A percentile compares a stretch with the other conserved stretches of the same genome.
phyloP scores from a whole-genome alignment of 2,888 invertebrate species.

The Nemotelus pantherinus region DNA sequence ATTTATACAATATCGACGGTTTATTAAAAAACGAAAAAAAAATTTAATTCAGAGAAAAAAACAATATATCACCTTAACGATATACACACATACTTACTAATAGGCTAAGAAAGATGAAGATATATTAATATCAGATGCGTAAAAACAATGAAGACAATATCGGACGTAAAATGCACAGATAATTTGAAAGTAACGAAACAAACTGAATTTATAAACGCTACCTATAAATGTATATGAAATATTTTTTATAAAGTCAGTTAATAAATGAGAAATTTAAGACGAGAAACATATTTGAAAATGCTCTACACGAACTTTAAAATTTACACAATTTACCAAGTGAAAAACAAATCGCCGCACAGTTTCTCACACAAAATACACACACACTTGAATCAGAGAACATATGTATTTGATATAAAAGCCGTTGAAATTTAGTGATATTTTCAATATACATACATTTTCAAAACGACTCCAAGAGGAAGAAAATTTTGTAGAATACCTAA shows the following conservation, averaged over 20 bases:
- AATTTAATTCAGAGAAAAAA: background rate
- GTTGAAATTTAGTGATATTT: slow-evolving; percentile 30
- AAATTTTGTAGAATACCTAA: too few relatives aligned
- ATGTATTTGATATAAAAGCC: too few relatives aligned
- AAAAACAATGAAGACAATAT: slow-evolving; percentile 21
- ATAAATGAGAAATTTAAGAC: background rate
- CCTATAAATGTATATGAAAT: background rate
- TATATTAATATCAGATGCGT: too few relatives aligned
- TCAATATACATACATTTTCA: background rate
- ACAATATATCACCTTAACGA: too few relatives aligned
- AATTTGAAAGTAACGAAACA: too few relatives aligned
- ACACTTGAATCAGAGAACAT: too few relatives aligned
- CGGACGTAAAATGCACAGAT: slow-evolving; percentile 1
- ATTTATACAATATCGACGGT: slow-evolving; percentile 25
- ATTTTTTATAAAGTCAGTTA: slow-evolving; percentile 14
- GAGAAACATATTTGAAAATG: too few relatives aligned
- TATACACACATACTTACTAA: slow-evolving; percentile 15
- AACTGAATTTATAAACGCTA: background rate
- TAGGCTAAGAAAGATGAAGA: background rate
- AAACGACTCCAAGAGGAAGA: too few relatives aligned
- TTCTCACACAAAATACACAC: too few relatives aligned
- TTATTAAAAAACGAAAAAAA: slow-evolving; percentile 31
- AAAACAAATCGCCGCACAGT: too few relatives aligned
- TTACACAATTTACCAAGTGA: too few relatives aligned
- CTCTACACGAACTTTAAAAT: too few relatives aligned